Base-by-base conservation (phyloP, 2,888 invertebrate species). In the Plagodis dolabraria region DNA sequence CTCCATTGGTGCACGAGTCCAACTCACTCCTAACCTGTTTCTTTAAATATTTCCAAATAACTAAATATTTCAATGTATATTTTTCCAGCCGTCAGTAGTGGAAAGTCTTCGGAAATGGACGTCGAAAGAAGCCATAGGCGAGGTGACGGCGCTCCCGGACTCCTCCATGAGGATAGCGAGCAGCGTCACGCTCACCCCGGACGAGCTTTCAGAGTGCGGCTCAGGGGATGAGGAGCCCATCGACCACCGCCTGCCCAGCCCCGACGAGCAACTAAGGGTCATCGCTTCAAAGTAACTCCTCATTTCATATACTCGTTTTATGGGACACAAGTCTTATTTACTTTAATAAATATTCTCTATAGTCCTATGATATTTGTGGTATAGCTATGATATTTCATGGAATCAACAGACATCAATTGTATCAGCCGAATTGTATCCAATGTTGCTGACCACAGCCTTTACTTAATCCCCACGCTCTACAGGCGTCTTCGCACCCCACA, bases 231-330 rank as follows among this genome's bases (percentile, higher is more conserved):
- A 93, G 70, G 95, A 95, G 83, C 96, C 95, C 70, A 95, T 97
- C 73, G 97, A 97, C 90, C 97, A 97, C 89, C 95, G 96, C 83
- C 93, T 97, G 77, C 97, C 97, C 49, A 97, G 97, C 69, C 97
- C 97, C 42, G 97, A 97, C 85, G 97, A 97, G 87, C 97, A 97
- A 88, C 94, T 96, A 69, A 95, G 96, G 86, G 95, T 96, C 74
- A 95, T 97, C 81, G 97, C 96, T 73, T 94, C 96, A 81, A 97
- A 96, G 97, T 97, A 93, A 66, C 58, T 57, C 38, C 22, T 9
- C 11, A 42, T 38, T 8, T 8, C 38, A 8, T 9, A 9, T 38
- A 38, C 38, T 5, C 5, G 9, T 38, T 38, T 38, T 4, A 38
- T 38, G 5, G 5, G 38, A 22, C 38, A 9, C 38, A 8, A 8